A percentile compares a stretch with the other conserved stretches of the same genome.
phyloP scores from a whole-genome alignment of 2,797 vertebrate species.

The Molossus alvarezi region DNA sequence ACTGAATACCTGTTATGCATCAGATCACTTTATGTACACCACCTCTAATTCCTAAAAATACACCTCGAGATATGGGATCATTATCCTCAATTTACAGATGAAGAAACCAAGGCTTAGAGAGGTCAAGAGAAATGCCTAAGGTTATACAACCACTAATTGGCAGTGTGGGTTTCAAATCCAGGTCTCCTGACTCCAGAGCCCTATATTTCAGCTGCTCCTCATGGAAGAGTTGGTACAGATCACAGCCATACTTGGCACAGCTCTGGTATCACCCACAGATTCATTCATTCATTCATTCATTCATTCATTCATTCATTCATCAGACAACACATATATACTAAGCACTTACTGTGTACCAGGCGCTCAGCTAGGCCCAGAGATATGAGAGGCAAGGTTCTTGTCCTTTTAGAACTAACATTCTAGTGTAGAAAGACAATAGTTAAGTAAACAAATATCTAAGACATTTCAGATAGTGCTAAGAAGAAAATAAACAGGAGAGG shows the following conservation, averaged over 20 bases:
- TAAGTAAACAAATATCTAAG: slow-evolving; percentile 35
- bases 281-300: not conserved
- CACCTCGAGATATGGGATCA: slow-evolving; percentile 21
- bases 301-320: slow-evolving; percentile 1
- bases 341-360: not conserved
- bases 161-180: slow-evolving; percentile 48
- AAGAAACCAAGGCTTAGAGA: slow-evolving; percentile 54
- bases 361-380: not conserved
- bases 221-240: slow-evolving; percentile 39
- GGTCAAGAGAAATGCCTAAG: slow-evolving; percentile 54
- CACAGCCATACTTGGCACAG: slow-evolving; percentile 29
- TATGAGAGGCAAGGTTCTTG: not conserved
- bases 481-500: slow-evolving; percentile 49
- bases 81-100: slow-evolving; percentile 57
- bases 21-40: not conserved
- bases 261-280: not conserved
- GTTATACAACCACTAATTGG: slow-evolving; percentile 64
- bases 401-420: slow-evolving; percentile 46
- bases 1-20: not conserved
- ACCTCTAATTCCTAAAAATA: slow-evolving; percentile 63
- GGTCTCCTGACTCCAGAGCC: slow-evolving; percentile 68
- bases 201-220: slow-evolving; percentile 53
- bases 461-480: slow-evolving; percentile 44
- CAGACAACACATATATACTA: not conserved
- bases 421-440: slow-evolving; percentile 37